Percentiles rank a stretch among this genome's conserved stretches.
phyloP scores from a whole-genome alignment of 2,888 invertebrate species.

The Meteorus cinctellus region DNA sequence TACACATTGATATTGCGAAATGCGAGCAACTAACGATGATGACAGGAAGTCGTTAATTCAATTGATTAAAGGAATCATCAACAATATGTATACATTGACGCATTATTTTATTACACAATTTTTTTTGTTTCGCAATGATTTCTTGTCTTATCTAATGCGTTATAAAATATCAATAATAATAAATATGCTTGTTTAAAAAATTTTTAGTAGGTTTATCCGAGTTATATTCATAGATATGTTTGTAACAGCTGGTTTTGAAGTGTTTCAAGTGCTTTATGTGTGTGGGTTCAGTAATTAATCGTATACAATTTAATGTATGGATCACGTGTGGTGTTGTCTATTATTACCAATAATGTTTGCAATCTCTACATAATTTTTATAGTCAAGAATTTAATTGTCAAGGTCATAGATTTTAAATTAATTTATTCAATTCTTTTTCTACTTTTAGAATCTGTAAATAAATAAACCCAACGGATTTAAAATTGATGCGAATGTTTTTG shows the following conservation, averaged over 20 bases:
- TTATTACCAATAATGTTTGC: too few species aligned
- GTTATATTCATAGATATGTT: not conserved
- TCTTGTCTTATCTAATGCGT: not conserved
- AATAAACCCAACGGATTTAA: not conserved
- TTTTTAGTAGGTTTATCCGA: not conserved
- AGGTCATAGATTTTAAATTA: not conserved
- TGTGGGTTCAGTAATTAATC: not conserved
- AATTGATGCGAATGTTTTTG: not conserved
- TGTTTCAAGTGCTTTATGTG: not conserved
- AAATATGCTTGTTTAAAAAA: not conserved
- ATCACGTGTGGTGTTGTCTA: not conserved
- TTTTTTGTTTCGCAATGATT: not conserved
- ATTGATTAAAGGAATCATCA: conserved; percentile 38
- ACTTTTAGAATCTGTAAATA: not conserved
- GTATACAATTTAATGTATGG: too few species aligned
- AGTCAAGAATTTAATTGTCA: not conserved
- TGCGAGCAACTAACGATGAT: conserved; percentile 26
- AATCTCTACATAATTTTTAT: too few species aligned
- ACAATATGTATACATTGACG: conserved; percentile 4
- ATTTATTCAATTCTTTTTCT: not conserved
- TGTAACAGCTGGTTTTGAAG: not conserved
- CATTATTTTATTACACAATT: not conserved
- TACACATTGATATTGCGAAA: conserved; percentile 33
- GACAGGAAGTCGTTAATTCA: conserved; percentile 41
- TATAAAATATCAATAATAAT: not conserved